A percentile compares a stretch with the other conserved stretches of the same genome.
These are phyloP conservation scores for Sorex maritimensis DNA, from an alignment of 2,797 vertebrate genomes.

Conservation along the genomic window DNA sequence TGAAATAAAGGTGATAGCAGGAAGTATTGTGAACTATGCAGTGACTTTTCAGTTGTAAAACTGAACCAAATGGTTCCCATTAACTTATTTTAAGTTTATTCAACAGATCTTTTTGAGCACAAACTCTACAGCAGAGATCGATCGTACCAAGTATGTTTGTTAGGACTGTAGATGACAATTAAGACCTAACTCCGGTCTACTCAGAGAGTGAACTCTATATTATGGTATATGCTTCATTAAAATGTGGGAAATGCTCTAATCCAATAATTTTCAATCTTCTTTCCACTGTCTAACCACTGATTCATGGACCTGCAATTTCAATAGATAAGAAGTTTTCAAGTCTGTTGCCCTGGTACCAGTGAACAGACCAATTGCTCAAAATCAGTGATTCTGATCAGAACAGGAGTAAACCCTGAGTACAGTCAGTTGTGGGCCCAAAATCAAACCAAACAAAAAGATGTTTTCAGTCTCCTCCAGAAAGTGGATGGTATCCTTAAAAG, in stretches of 20 bases:
- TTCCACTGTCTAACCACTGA: too few relatives aligned
- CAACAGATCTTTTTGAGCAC: not conserved
- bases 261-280: too few relatives aligned
- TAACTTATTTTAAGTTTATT: constrained; percentile 4
- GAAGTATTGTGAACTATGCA: not conserved
- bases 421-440: too few relatives aligned
- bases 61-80: not conserved
- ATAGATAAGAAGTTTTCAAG: too few relatives aligned
- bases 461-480: not conserved
- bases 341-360: too few relatives aligned
- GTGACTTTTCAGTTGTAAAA: accelerated
- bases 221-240: constrained; percentile 20
- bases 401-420: too few relatives aligned
- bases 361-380: too few relatives aligned
- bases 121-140: not conserved
- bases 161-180: not conserved
- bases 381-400: too few relatives aligned
- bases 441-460: too few relatives aligned
- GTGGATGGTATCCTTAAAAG: not conserved
- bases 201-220: not conserved
- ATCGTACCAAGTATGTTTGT: not conserved
- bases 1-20: not conserved
- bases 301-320: too few relatives aligned
- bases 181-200: constrained; percentile 12
- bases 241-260: not conserved